Conservation (phyloP, 2,888 invertebrate species). For the Pammene aurita region DNA sequence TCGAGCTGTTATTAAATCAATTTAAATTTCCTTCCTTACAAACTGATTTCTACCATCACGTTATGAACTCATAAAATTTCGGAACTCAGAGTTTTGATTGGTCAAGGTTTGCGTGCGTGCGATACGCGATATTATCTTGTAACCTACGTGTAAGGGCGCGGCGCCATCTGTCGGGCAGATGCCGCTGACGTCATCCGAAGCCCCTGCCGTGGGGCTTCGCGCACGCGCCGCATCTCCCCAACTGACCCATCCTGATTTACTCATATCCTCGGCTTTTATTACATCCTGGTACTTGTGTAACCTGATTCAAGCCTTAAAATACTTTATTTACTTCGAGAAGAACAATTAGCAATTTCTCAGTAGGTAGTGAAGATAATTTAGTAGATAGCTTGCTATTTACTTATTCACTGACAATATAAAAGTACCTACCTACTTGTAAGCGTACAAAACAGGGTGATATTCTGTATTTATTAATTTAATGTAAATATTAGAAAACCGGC, state of each 20-base stretch:
- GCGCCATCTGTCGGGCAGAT: conserved; percentile 81
- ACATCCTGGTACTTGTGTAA: conserved; percentile 50
- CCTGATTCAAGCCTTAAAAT: conserved; percentile 12
- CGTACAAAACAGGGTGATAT: no score
- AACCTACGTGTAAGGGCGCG: conserved; percentile 53
- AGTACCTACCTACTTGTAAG: no score
- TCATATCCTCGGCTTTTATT: conserved; percentile 47
- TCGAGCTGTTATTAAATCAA: no score
- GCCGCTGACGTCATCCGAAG: conserved; percentile 81
- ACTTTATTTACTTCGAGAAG: not conserved
- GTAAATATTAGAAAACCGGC: no score
- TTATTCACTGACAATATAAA: no score
- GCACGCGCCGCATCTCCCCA: conserved; percentile 64
- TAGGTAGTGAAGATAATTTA: no score
- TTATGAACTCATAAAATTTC: conserved; percentile 13
- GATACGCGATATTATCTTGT: conserved; percentile 80
- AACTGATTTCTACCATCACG: not conserved
- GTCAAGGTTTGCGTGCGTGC: conserved; percentile 58
- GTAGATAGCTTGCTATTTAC: no score
- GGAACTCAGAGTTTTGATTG: conserved; percentile 41
- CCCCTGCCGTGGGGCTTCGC: conserved; percentile 68
- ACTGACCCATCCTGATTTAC: conserved; percentile 79
- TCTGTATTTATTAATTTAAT: no score
- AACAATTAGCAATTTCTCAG: no score
- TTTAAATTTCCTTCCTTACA: not conserved